Base-by-base conservation (phyloP, 2,888 invertebrate genomes). In the Chymomyza fuscimana region DNA sequence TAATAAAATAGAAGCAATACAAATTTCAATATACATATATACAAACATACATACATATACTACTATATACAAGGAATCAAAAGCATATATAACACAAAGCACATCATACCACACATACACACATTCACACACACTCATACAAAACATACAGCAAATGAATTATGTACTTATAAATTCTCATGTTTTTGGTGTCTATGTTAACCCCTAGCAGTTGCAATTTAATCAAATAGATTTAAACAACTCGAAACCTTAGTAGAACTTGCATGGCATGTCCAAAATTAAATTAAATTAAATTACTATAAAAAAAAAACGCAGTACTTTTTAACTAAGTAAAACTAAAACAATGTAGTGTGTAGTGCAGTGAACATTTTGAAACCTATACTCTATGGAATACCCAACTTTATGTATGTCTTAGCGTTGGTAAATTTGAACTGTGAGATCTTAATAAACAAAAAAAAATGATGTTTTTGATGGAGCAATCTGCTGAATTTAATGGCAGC, bases 171-270 rank as follows among this genome's bases (percentile, higher is more conserved):
- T 25, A 25, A 54, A 58, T 58, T 58, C 32, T 83, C 81, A 79
- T 78, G 72, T 86, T 86, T 86, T 83, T 76, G 83, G 85, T 83
- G 83, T 83, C 83, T 87, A 83, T 76, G 86, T 84, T 83, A 86
- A 81, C 83, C 84, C 80, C 76, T 77, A 76, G 79, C 79, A 72
- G 73, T 70, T 77, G 50, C 71, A 81, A 76, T 79, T 79, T 58
- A 15, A 19, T 25, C 25, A 58, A 25, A 25, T 58, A 58, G 58
- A 58, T 58, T 46, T 46, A 46, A 46, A 46, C 40, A 46, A 46
- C 40, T 46, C 40, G 40, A 46, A 46, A 46, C 40, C 40, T 46
- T 46, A 46, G 40, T 46, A 46, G 40, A 12, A 46, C 40, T 46
- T 46, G 40, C 40, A 46, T 46, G 40, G 40, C 40, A 46, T 46